Evolutionary conservation across 2,797 vertebrate species (phyloP), one percentile per base, ranked within the genome.

Genomic region (Eupleurogrammus muticus): DNA sequence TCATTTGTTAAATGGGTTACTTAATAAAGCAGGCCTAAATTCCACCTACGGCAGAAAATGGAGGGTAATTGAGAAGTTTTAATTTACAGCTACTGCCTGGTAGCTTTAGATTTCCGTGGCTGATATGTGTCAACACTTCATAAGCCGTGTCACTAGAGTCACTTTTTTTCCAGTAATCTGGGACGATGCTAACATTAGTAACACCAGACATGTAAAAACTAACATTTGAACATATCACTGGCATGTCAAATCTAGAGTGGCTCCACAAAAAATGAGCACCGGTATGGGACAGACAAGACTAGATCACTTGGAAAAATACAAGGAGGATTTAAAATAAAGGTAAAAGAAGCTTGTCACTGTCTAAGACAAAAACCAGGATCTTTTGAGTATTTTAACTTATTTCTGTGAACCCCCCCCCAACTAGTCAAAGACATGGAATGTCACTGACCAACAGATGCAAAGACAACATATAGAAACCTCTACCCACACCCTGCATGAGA

Each of bases 151-250:
- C 20, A 38, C 36, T 42, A 42, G 2, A 14, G 16, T 66, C 19
- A 57, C 9, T 7, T 60, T 71, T 61, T 17, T 62, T 49, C 36
- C 14, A 66, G 14, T 32, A 38, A 77, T 52, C 10, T 53, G n/a
- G 55, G 57, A 54, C 42, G 34, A 19, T n/a, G 32, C 42, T 36
- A 23, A 47, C 10, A 44, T 11, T 23, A 51, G 46, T 46, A 42
- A 14, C 24, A 66, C 12, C 42, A 70, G 12, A 75, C 60, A 59
- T 60, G 61, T 67, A 80, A 87, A 81, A 79, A 60, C 67, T 48
- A 85, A 75, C 51, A 85, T 78, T 75, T 82, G 40, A 85, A 77
- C 54, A 77, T 68, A 10, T 42, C 70, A 77, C 70, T 17, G 5
- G 32, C 40, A 69, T 73, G 78, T 57, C 0, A 84, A 82, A 83